These are phyloP conservation scores for Apteryx owenii DNA, from an alignment of 2,113 vertebrate species.

Conservation along the genomic window DNA sequence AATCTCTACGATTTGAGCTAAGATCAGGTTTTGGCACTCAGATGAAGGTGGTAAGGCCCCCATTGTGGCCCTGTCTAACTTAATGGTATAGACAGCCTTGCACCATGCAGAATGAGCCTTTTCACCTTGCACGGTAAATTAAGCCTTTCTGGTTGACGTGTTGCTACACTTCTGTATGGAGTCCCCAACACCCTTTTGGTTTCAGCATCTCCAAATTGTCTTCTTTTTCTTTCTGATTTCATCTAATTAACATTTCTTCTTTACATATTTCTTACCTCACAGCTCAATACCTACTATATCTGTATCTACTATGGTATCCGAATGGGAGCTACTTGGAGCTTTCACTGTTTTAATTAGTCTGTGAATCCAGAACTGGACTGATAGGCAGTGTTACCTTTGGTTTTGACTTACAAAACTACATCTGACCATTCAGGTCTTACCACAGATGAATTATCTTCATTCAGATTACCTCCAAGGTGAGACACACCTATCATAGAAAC, in stretches of 20 bases:
- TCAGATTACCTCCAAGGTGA: background rate
- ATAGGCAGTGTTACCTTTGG: background rate
- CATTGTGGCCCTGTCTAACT: background rate
- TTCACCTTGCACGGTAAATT: background rate
- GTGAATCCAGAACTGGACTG: background rate
- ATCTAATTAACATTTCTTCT: background rate
- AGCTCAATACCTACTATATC: rapidly evolving
- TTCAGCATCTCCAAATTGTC: background rate
- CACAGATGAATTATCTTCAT: background rate
- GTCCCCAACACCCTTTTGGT: background rate
- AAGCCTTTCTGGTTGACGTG: background rate
- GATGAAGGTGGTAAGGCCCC: background rate
- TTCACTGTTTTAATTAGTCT: background rate
- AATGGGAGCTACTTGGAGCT: background rate
- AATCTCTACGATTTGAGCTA: rapidly evolving
- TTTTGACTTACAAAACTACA: background rate
- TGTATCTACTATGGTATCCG: background rate
- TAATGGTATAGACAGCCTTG: background rate
- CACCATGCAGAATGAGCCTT: background rate
- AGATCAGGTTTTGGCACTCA: background rate
- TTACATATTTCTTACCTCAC: background rate
- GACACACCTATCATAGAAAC: background rate
- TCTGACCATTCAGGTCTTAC: background rate
- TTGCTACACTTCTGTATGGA: background rate
- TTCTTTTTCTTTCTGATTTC: background rate